phyloP scores from a whole-genome alignment of 23 tunicate genomes.

The Corella eumyota region DNA sequence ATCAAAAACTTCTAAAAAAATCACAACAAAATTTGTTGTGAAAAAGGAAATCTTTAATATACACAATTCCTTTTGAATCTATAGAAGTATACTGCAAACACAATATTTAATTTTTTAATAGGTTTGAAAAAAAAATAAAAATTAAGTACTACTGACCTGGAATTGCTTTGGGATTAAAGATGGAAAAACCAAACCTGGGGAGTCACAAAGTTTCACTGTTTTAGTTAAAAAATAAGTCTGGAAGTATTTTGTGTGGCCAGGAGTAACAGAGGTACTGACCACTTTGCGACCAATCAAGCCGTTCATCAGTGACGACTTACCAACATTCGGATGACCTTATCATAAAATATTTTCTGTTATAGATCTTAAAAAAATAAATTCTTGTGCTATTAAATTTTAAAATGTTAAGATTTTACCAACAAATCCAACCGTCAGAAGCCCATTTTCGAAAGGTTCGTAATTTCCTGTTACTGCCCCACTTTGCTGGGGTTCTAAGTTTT shows the following conservation, averaged over 20 bases:
- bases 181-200: slow-evolving; percentile 95
- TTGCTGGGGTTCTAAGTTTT: too few species aligned
- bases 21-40: neutral
- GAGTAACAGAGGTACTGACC: slow-evolving; percentile 89
- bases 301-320: slow-evolving; percentile 93
- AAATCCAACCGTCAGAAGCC: slow-evolving; percentile 58
- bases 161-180: slow-evolving; percentile 71
- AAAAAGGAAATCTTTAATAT: neutral
- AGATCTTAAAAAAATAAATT: neutral
- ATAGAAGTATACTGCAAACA: neutral
- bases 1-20: neutral
- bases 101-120: neutral
- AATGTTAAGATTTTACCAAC: slow-evolving; percentile 29
- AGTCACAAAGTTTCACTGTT: slow-evolving; percentile 68
- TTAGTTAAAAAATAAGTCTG: slow-evolving; percentile 76
- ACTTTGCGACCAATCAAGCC: slow-evolving; percentile 86
- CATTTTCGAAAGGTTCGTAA: slow-evolving; percentile 25
- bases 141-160: slow-evolving; percentile 23
- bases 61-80: too few species aligned
- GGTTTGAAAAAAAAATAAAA: neutral
- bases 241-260: slow-evolving; percentile 95
- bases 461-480: too few species aligned
- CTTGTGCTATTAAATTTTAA: neutral
- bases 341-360: too few species aligned
- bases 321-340: slow-evolving; percentile 98